Evolutionary conservation across 2,113 vertebrate genomes (phyloP).

Genomic region (Nerophis ophidion): DNA sequence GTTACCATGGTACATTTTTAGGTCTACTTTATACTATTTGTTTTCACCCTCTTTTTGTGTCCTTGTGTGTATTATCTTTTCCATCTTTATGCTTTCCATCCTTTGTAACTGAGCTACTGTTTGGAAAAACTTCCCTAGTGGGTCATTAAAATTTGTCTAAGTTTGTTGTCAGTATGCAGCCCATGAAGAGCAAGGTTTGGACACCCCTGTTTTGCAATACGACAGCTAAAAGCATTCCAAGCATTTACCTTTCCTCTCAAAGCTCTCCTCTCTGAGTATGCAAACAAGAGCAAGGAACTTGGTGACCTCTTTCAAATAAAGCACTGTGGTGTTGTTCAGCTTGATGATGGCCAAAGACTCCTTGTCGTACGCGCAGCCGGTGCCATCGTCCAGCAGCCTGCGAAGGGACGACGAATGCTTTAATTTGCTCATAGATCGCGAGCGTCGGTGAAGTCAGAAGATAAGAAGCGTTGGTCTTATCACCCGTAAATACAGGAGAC

Average conservation of each 20-base stretch:
- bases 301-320: slow-evolving; percentile 97
- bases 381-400: slow-evolving; percentile 89
- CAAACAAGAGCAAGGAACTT: slow-evolving; percentile 95
- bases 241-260: slow-evolving; percentile 88
- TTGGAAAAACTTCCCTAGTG: no score
- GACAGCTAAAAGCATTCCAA: not conserved
- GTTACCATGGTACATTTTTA: no score
- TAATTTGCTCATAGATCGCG: not conserved
- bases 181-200: no score
- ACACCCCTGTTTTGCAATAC: no score
- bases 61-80: no score
- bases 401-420: not conserved
- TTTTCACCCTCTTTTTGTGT: no score
- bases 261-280: slow-evolving; percentile 97
- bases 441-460: not conserved
- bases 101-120: no score
- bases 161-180: not conserved
- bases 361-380: slow-evolving; percentile 89
- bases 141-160: no score
- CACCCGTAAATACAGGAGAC: slow-evolving; percentile 97
- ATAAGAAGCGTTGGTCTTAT: slow-evolving; percentile 29
- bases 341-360: slow-evolving; percentile 97
- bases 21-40: no score
- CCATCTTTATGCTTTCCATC: no score
- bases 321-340: slow-evolving; percentile 95